Evolutionary conservation across 1,140 invertebrate genomes (phyloP).

Genomic region (Probaryconus sp.): DNA sequence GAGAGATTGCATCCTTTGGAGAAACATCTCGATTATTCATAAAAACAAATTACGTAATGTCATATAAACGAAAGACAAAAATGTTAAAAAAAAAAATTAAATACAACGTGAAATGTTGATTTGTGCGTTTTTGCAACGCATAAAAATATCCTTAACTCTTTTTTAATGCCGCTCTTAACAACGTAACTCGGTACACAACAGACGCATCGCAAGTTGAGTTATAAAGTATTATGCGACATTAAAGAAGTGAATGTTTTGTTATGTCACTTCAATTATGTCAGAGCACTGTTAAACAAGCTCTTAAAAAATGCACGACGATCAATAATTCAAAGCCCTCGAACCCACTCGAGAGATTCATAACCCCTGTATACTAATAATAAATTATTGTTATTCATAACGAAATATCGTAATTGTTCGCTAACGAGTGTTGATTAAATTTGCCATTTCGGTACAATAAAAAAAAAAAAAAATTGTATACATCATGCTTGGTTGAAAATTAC

Average conservation of each 20-base stretch:
- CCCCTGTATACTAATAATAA: too few species aligned
- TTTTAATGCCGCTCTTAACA: conserved; percentile 19
- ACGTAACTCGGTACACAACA: not conserved
- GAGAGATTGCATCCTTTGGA: too few species aligned
- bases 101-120: too few species aligned
- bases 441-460: conserved; percentile 32
- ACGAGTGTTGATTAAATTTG: conserved; percentile 31
- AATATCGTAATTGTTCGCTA: conserved; percentile 30
- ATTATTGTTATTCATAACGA: conserved; percentile 31
- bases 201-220: not conserved
- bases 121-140: too few species aligned
- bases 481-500: not conserved
- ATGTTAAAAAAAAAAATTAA: too few species aligned
- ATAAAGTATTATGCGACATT: conserved; percentile 1
- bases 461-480: not conserved
- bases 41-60: too few species aligned
- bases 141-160: conserved; percentile 16
- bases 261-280: conserved; percentile 4
- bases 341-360: too few species aligned
- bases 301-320: conserved; percentile 17
- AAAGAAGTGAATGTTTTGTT: conserved; percentile 7
- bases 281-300: not conserved
- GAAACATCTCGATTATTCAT: too few species aligned
- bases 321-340: conserved; percentile 1
- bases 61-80: too few species aligned